A percentile compares a stretch with the other conserved stretches of the same genome.
These are phyloP conservation scores for Acromyrmex heyeri DNA, from an alignment of 1,140 invertebrate genomes.

Conservation along the genomic window DNA sequence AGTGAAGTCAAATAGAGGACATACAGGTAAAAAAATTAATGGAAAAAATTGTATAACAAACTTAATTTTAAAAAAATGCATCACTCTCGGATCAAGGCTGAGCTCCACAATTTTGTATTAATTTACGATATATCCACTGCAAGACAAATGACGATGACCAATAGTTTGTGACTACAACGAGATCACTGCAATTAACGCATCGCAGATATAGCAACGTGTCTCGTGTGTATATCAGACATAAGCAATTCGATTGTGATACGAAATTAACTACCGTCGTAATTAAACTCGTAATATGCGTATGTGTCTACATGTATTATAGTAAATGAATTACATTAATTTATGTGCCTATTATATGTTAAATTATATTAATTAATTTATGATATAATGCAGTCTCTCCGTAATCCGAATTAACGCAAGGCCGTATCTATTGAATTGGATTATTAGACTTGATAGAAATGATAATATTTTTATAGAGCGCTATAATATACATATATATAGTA, in stretches of 20 bases:
- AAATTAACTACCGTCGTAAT: slow-evolving; percentile 6
- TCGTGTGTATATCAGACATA: background rate
- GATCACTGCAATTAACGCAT: background rate
- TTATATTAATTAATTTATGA: slow-evolving; percentile 30
- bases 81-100: background rate
- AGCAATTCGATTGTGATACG: background rate
- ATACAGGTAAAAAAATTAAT: background rate
- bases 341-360: background rate
- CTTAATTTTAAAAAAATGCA: background rate
- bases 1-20: background rate
- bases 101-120: background rate
- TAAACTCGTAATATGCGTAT: background rate
- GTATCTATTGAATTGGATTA: background rate
- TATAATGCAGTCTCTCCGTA: background rate
- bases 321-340: background rate
- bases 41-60: background rate
- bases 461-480: background rate
- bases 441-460: background rate
- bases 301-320: background rate
- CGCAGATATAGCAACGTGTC: background rate
- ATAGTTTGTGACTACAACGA: background rate
- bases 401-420: background rate
- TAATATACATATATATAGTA: background rate
- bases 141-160: background rate
- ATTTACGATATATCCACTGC: too few species aligned